Percentiles rank a stretch among this genome's conserved stretches.
These are phyloP conservation scores for Thymelicus lineola DNA, from an alignment of 2,888 invertebrate genomes.

Conservation along the genomic window DNA sequence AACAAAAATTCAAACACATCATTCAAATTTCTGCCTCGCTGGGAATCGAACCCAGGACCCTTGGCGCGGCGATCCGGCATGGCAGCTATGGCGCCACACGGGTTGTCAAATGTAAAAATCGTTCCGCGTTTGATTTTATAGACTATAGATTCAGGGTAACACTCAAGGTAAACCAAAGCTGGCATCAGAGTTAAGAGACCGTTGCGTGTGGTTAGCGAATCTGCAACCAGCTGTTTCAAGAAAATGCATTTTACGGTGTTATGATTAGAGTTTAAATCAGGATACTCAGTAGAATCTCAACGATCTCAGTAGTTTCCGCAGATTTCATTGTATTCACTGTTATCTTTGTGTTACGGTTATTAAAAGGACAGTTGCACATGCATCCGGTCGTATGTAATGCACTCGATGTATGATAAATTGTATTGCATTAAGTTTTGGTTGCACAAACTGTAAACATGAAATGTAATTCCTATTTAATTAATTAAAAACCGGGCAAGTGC, in stretches of 20 bases:
- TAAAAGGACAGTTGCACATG: slow-evolving; percentile 47
- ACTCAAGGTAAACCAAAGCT: not conserved
- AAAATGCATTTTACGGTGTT: slow-evolving; percentile 1
- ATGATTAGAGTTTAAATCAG: slow-evolving; percentile 13
- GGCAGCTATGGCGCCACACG: no score
- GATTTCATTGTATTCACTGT: slow-evolving; percentile 66
- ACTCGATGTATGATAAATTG: not conserved
- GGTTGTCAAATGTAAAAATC: no score
- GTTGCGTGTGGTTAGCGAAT: slow-evolving; percentile 12
- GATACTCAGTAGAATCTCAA: slow-evolving; percentile 42
- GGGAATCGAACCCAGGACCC: no score
- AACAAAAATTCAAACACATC: no score
- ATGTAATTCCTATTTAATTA: no score
- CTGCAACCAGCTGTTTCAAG: not conserved
- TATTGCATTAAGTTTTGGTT: not conserved
- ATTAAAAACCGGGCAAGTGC: no score
- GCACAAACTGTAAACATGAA: not conserved
- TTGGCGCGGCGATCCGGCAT: no score
- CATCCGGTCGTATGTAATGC: slow-evolving; percentile 25
- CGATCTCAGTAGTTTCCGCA: slow-evolving; percentile 63
- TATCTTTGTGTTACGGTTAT: slow-evolving; percentile 69
- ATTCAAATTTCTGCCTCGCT: no score
- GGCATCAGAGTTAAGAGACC: not conserved
- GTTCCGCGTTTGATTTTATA: not conserved
- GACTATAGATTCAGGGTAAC: not conserved